Base-by-base conservation (phyloP, 1,140 invertebrate genomes). In the Drosophila nannoptera region DNA sequence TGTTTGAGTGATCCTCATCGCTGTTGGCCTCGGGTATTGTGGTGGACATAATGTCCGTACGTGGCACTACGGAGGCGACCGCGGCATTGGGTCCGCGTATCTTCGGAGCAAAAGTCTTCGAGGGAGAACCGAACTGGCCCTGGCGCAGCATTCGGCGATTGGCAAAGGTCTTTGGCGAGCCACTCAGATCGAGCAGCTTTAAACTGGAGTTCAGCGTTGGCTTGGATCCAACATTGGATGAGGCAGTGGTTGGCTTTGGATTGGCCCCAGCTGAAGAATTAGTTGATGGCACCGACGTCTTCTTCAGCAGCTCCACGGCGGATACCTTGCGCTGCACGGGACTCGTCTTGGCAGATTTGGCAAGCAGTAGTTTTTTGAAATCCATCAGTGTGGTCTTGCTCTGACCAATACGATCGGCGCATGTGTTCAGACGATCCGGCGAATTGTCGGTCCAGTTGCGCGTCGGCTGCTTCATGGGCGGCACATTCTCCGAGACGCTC, bases 21-120 rank as follows among this genome's bases (percentile, higher is more conserved):
- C 92, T 93, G 80, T 93, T 92, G 73, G 92, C 95, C 91, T 97
- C 95, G n/a, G 93, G 93, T 87, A 97, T 97, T 48, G 95, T 95
- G 6, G 94, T 95, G 9, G 95, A 95, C 68, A 96, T 92, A 14
- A 96, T 95, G 78, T 96, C 94, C 7, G 94, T 95, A 75, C 94
- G 90, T 4, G 94, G 94, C 3, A 93, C 94, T 55, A 94, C 92
- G 0, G 93, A 93, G 58, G 93, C 94, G 0, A 93, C 93, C 55
- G 93, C 94, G 16, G 93, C 88, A 32, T 59, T 83, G 0, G 67
- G 75, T 2, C 75, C 75, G n/a, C 94, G 90, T 59, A 94, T 92
- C 88, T 93, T 93, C 5, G 93, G 91, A 0, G 91, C 91, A 33
- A 91, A 91, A 64, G 76, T 91, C 90, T 89, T 92, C 91, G 91